These are phyloP conservation scores for Heteromormyrus szaboi DNA, from an alignment of 2,797 vertebrate species.

Conservation along the genomic window DNA sequence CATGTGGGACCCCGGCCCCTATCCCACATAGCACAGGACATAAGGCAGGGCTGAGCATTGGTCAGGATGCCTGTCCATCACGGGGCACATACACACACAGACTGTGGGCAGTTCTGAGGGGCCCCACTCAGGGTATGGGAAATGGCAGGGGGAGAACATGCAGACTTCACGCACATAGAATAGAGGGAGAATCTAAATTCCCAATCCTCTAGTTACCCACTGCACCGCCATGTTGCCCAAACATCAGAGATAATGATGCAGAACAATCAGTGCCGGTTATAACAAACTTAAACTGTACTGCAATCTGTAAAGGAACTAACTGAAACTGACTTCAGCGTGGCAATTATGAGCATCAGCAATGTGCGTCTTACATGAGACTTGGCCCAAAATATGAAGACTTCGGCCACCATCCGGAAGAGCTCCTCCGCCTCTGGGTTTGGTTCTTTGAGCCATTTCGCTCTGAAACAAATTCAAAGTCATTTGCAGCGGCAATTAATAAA, in stretches of 20 bases:
- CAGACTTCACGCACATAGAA: not conserved
- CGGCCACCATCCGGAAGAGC: slow-evolving; percentile 90
- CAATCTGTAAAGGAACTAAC: not conserved
- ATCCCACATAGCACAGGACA: not conserved
- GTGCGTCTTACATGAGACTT: slow-evolving; percentile 81
- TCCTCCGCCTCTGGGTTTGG: slow-evolving; percentile 82
- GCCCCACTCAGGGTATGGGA: not conserved
- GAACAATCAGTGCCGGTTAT: not conserved
- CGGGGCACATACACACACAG: not conserved
- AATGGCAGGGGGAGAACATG: not conserved
- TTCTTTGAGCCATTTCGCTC: slow-evolving; percentile 90
- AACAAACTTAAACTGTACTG: not conserved
- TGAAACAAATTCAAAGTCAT: slow-evolving; percentile 40
- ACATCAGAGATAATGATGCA: not conserved
- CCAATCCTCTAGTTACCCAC: not conserved
- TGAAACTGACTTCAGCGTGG: not conserved
- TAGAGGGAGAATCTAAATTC: not conserved
- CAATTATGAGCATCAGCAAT: not conserved
- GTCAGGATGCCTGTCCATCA: not conserved
- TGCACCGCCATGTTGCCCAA: not conserved
- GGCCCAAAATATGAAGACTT: slow-evolving; percentile 94
- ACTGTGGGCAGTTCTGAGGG: not conserved
- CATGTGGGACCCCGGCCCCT: not conserved
- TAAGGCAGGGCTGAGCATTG: not conserved
- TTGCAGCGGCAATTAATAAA: not conserved